Evolutionary conservation across 2,797 vertebrate species (phyloP).

Genomic region (Nannoperca australis): DNA sequence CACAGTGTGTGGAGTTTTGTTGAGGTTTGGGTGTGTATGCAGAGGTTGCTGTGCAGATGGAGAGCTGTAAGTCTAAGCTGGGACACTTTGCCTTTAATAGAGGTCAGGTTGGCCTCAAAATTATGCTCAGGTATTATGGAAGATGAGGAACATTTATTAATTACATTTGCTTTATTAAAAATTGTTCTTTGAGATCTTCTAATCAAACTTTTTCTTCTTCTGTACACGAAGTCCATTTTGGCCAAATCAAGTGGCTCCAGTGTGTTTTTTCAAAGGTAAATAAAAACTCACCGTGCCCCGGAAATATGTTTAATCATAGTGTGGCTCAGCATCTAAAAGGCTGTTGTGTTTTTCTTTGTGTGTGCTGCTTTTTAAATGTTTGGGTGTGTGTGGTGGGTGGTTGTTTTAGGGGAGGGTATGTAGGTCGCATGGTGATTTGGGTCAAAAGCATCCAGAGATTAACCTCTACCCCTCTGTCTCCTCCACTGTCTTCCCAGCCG

Average conservation of each 20-base stretch:
- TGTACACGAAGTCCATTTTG: background rate
- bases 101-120: conserved; percentile 32
- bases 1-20: conserved; percentile 8
- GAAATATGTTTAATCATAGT: background rate
- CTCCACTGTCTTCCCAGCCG: conserved; percentile 37
- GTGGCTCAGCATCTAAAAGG: conserved; percentile 3
- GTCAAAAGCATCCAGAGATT: conserved; percentile 81
- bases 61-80: conserved; percentile 48
- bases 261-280: conserved; percentile 11
- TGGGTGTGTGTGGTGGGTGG: conserved; percentile 30
- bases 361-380: conserved; percentile 19
- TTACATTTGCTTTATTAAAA: conserved; percentile 59
- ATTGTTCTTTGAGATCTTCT: conserved; percentile 20
- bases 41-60: conserved; percentile 14
- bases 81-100: conserved; percentile 40
- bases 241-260: background rate
- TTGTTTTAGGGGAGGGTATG: conserved; percentile 63
- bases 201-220: conserved; percentile 31
- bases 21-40: conserved; percentile 24
- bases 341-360: conserved; percentile 10
- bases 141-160: conserved; percentile 44
- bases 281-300: background rate
- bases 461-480: conserved; percentile 64
- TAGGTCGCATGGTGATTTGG: conserved; percentile 83
- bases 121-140: conserved; percentile 13